A percentile compares a stretch with the other conserved stretches of the same genome.
Evolutionary conservation across 35 echinoderm and acorn worm species (phyloP).

Genomic region (Amphiura filiformis): DNA sequence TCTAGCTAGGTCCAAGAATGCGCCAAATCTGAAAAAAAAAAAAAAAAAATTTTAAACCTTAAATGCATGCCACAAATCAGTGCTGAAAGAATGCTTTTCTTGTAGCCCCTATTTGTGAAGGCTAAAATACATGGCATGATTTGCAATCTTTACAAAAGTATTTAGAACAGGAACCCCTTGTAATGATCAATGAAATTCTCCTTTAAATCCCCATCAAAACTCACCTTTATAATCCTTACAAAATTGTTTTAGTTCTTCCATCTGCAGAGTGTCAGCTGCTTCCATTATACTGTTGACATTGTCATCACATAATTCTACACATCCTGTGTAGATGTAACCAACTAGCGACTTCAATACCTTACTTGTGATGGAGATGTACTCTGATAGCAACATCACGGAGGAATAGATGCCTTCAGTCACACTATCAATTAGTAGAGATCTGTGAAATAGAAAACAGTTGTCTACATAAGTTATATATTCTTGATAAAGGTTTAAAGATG

Average conservation of each 20-base stretch:
- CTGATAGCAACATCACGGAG: not conserved
- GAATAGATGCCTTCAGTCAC: not conserved
- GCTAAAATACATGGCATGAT: no score
- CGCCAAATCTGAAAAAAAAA: no score
- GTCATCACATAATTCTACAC: not conserved
- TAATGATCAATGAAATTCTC: no score
- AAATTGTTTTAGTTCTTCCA: not conserved
- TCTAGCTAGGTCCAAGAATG: no score
- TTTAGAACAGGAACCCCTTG: no score
- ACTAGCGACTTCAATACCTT: not conserved
- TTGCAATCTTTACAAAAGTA: no score
- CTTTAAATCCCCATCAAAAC: no score
- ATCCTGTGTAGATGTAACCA: not conserved
- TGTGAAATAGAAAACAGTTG: not conserved
- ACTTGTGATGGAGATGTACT: not conserved
- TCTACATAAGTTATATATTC: not conserved
- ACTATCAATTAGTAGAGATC: not conserved
- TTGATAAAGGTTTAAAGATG: not conserved
- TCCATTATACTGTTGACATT: not conserved
- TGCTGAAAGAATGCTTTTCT: no score
- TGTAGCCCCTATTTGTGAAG: no score
- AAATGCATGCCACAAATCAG: no score
- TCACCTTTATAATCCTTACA: not conserved
- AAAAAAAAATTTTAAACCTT: no score
- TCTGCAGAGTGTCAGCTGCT: not conserved